Evolutionary conservation across 2,888 invertebrate species (phyloP).

Genomic region (Microctonus aethiopoides): DNA sequence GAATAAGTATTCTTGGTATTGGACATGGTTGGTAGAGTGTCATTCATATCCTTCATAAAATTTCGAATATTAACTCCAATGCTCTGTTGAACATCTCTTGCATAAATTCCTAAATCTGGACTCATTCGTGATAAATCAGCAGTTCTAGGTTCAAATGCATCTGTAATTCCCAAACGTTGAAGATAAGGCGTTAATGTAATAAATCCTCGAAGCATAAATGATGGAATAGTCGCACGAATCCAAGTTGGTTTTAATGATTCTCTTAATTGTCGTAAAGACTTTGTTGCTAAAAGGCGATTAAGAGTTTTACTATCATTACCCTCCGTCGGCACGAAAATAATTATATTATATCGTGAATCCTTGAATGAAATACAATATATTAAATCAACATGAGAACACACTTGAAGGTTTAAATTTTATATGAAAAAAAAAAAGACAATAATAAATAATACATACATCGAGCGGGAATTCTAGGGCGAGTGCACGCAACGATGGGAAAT

Average conservation of each 20-base stretch:
- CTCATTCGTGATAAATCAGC: conserved; percentile 86
- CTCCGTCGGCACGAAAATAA: conserved; percentile 78
- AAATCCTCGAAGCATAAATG: conserved; percentile 82
- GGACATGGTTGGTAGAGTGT: conserved; percentile 43
- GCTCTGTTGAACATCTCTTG: conserved; percentile 85
- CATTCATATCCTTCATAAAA: conserved; percentile 72
- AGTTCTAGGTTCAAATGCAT: conserved; percentile 83
- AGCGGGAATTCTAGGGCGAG: conserved; percentile 81
- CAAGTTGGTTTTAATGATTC: conserved; percentile 76
- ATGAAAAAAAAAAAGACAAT: neutral
- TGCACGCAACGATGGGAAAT: conserved; percentile 78
- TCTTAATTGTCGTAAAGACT: conserved; percentile 76
- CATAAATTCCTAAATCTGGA: conserved; percentile 79
- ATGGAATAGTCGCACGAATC: conserved; percentile 82
- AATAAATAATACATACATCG: conserved; percentile 75
- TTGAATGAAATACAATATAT: conserved; percentile 41
- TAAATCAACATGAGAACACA: neutral
- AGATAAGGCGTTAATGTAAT: conserved; percentile 83
- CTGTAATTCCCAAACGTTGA: conserved; percentile 83
- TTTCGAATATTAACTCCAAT: conserved; percentile 86
- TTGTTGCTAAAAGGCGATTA: conserved; percentile 68
- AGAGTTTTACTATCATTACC: conserved; percentile 73
- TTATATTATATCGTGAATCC: conserved; percentile 77
- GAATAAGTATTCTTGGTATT: conserved; percentile 7
- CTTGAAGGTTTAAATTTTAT: neutral